phyloP scores from a whole-genome alignment of 2,888 invertebrate genomes.

The Andrena dorsata region DNA sequence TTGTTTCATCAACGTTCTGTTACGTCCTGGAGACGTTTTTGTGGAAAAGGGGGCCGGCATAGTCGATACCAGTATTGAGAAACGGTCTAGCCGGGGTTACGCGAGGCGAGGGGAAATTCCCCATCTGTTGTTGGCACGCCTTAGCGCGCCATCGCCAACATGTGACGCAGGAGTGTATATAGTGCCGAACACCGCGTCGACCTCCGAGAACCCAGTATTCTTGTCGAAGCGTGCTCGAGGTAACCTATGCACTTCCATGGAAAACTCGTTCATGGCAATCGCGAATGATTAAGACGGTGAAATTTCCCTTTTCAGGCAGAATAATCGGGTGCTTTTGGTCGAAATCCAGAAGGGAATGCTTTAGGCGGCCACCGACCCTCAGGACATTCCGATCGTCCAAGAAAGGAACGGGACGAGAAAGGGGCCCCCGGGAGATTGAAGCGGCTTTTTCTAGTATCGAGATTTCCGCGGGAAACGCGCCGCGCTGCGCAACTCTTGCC shows the following conservation, averaged over 20 bases:
- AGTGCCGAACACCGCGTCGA: not conserved
- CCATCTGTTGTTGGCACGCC: not conserved
- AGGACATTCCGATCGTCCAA: not conserved
- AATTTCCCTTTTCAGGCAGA: not conserved
- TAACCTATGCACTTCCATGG: not conserved
- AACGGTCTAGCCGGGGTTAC: not conserved
- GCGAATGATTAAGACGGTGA: not conserved
- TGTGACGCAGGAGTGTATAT: not conserved
- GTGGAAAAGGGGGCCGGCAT: not conserved
- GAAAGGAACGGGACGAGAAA: not conserved
- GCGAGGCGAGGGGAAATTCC: not conserved
- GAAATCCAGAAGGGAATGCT: not conserved
- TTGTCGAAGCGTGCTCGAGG: not conserved
- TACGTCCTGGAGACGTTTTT: not conserved
- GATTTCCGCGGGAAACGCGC: not conserved
- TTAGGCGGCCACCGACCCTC: not conserved
- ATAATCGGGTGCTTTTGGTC: constrained; percentile 1
- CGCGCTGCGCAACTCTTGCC: not conserved
- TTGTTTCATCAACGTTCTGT: no score
- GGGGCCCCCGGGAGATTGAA: not conserved
- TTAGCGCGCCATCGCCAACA: not conserved
- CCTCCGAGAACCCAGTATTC: not conserved
- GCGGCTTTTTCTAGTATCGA: no score
- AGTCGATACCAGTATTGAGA: not conserved
- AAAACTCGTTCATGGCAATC: not conserved